Percentiles rank a stretch among this genome's conserved stretches.
Evolutionary conservation across 2,888 invertebrate genomes (phyloP).

Genomic region (Cosmia pyralina): DNA sequence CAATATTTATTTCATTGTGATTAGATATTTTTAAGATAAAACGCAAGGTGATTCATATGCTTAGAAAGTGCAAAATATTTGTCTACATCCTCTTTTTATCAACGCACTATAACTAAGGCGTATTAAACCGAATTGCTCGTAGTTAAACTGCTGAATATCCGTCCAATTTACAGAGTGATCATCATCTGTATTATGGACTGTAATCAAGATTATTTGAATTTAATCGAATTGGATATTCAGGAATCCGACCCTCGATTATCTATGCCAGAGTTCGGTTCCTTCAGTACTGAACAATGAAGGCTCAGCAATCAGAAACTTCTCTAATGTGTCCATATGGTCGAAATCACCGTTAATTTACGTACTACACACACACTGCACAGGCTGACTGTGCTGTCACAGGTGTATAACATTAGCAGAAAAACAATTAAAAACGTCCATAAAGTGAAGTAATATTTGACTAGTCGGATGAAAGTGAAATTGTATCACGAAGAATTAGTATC

Average conservation of each 20-base stretch:
- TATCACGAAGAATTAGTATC: background rate
- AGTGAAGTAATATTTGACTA: background rate
- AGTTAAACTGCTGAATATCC: constrained; percentile 19
- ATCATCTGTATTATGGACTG: too few relatives aligned
- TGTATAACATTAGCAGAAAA: background rate
- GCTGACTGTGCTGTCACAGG: background rate
- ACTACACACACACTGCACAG: too few relatives aligned
- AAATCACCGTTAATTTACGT: background rate
- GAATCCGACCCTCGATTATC: constrained; percentile 1
- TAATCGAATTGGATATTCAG: constrained; percentile 11
- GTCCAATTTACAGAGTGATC: constrained; percentile 7
- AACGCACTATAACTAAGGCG: background rate
- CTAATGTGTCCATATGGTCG: background rate
- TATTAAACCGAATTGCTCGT: background rate
- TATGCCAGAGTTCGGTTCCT: background rate
- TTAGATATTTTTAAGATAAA: constrained; percentile 18
- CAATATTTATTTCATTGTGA: constrained; percentile 33
- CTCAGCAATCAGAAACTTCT: background rate
- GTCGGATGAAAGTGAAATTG: too few relatives aligned
- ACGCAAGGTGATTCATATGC: constrained; percentile 30
- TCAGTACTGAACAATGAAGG: background rate
- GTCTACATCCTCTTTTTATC: background rate
- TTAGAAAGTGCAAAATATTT: constrained; percentile 12
- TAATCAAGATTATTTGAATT: too few relatives aligned
- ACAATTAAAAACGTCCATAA: background rate